Evolutionary conservation across 2,113 vertebrate genomes (phyloP).

Genomic region (Salvelinus namaycush): DNA sequence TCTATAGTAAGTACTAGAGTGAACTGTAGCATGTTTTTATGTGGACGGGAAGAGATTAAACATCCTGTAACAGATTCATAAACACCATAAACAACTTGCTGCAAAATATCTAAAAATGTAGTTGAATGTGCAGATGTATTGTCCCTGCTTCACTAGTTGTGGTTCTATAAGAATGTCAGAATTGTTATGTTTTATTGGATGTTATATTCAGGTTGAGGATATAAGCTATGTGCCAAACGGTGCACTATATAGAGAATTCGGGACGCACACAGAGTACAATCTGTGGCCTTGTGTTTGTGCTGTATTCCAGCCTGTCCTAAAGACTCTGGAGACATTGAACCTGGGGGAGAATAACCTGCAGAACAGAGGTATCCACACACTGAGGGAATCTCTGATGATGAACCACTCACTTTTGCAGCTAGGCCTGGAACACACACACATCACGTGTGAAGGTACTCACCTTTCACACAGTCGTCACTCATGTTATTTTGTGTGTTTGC

Average conservation of each 20-base stretch:
- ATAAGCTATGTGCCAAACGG: no score
- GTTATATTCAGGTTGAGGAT: background rate
- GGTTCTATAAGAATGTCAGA: no score
- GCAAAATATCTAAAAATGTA: no score
- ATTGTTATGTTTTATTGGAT: background rate
- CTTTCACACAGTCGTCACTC: no score
- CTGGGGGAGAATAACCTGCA: conserved; percentile 66
- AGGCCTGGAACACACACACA: conserved; percentile 53
- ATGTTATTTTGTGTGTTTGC: background rate
- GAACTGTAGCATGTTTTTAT: no score
- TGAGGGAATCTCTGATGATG: conserved; percentile 71
- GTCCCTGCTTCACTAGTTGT: no score
- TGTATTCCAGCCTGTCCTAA: conserved; percentile 62
- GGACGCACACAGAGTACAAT: background rate
- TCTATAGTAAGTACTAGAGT: no score
- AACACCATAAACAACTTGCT: no score
- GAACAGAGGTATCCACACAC: conserved; percentile 65
- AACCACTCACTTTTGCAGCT: conserved; percentile 67
- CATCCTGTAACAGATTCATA: no score
- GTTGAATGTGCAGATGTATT: no score
- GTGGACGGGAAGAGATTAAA: no score
- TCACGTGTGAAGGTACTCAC: conserved; percentile 73
- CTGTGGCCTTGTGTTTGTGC: background rate
- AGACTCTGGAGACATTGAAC: conserved; percentile 68
- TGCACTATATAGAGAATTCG: background rate